These are phyloP conservation scores for Crioceris asparagi DNA, from an alignment of 2,888 invertebrate genomes.

Conservation along the genomic window DNA sequence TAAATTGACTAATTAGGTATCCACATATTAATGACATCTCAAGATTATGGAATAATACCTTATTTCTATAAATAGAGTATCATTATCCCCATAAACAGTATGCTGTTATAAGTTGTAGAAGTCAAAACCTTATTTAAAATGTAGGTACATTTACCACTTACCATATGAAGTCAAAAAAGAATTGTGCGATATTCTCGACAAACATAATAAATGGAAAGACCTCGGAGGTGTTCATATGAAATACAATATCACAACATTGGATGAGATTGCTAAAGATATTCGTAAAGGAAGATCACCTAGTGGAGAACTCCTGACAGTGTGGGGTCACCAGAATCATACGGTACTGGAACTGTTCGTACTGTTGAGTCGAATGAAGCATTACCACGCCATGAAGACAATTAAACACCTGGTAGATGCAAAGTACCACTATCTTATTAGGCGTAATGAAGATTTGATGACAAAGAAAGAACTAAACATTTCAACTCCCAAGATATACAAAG, in stretches of 20 bases:
- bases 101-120: too few relatives aligned
- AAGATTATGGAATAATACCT: too few relatives aligned
- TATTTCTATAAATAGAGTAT: too few relatives aligned
- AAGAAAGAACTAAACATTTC: constrained; percentile 13
- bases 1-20: too few relatives aligned
- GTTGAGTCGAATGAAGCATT: constrained; percentile 64
- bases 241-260: constrained; percentile 46
- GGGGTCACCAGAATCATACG: constrained; percentile 77
- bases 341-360: constrained; percentile 68
- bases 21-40: too few relatives aligned
- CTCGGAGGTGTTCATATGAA: constrained; percentile 59
- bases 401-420: constrained; percentile 53
- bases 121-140: too few relatives aligned
- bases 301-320: constrained; percentile 60
- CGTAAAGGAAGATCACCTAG: constrained; percentile 55
- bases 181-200: constrained; percentile 67
- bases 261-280: constrained; percentile 47
- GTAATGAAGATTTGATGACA: constrained; percentile 15
- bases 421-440: constrained; percentile 50
- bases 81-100: too few relatives aligned
- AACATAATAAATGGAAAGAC: constrained; percentile 69
- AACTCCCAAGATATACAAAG: constrained; percentile 13
- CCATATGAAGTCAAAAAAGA: constrained; percentile 58
- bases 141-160: constrained; percentile 65
- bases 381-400: constrained; percentile 61